Conservation (phyloP, 2,113 vertebrate species). For the Thymallus thymallus region DNA sequence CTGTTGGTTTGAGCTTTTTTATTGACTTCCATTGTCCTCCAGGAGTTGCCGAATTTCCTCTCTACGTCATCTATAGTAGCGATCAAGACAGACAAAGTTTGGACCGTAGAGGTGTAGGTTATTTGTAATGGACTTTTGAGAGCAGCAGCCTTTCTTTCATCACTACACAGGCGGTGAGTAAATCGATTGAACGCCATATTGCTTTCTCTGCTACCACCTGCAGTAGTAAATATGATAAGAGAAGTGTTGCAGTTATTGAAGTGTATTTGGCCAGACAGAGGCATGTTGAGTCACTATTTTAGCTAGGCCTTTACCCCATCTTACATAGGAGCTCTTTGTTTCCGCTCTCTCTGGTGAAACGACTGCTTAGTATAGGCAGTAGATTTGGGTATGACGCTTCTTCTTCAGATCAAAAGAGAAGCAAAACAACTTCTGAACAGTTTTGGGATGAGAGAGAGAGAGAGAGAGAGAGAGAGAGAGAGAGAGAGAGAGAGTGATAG, state of each 20-base stretch:
- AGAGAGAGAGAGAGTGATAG: no score
- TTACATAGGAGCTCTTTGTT: neutral
- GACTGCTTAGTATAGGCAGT: neutral
- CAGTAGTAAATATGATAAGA: neutral
- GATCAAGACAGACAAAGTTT: no score
- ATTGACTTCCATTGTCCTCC: no score
- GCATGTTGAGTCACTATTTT: no score
- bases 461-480: neutral
- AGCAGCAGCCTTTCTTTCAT: no score
- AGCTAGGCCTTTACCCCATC: neutral
- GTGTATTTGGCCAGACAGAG: no score
- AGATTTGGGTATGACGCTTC: neutral
- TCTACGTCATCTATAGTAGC: no score
- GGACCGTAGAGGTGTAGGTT: no score
- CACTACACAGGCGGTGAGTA: neutral
- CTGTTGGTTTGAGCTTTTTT: no score
- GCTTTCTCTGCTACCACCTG: conserved; percentile 18
- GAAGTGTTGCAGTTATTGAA: no score
- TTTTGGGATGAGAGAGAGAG: neutral
- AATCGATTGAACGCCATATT: conserved; percentile 14
- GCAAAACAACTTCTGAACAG: neutral
- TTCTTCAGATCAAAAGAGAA: conserved; percentile 2
- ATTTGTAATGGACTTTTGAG: no score
- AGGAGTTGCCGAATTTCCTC: no score
- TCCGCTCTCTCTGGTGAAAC: neutral